Evolutionary conservation across 2,888 invertebrate species (phyloP).

Genomic region (Acrocyrtus sp.): DNA sequence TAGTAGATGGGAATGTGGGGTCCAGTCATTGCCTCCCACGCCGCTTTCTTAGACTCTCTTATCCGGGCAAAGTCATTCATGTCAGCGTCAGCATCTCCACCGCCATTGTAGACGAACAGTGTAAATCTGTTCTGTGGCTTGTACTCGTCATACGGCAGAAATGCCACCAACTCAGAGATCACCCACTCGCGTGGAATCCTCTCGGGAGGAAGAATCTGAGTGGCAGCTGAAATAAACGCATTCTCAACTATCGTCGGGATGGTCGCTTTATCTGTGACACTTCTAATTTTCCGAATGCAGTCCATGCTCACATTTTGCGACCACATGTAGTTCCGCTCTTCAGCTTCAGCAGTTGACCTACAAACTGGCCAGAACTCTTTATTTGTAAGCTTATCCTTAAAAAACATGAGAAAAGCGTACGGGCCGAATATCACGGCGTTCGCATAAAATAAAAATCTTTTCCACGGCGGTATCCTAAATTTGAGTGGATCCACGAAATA

Average conservation of each 20-base stretch:
- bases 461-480: not conserved
- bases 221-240: not conserved
- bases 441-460: not conserved
- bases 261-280: no score
- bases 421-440: not conserved
- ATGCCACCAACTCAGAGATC: not conserved
- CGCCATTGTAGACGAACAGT: not conserved
- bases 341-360: no score
- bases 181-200: not conserved
- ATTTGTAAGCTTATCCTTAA: no score
- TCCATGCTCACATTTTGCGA: not conserved
- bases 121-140: not conserved
- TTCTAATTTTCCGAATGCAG: not conserved
- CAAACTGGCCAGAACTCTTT: no score
- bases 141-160: not conserved
- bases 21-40: not conserved
- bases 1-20: not conserved
- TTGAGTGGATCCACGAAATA: not conserved
- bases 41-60: not conserved
- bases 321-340: not conserved
- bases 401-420: slow-evolving; percentile 1
- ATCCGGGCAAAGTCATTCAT: not conserved
- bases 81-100: no score
- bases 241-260: not conserved
- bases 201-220: not conserved